Conservation (phyloP, 2,113 vertebrate species). For the Embiotoca jacksoni region DNA sequence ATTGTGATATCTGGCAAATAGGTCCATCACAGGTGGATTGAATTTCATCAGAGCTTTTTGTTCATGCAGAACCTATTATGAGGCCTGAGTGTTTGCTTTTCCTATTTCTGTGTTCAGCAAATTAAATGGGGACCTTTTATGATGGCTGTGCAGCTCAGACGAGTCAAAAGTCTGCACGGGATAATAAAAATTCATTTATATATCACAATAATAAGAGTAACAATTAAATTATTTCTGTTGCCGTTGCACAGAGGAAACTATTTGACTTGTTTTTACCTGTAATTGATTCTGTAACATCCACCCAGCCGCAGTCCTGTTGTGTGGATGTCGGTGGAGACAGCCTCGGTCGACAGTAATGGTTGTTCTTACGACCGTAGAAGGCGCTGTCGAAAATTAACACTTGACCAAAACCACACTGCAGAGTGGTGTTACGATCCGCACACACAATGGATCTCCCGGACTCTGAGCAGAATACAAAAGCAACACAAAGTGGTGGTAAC, state of each 20-base stretch:
- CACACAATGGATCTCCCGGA: slow-evolving; percentile 85
- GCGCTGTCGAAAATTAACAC: slow-evolving; percentile 87
- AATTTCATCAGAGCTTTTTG: slow-evolving; percentile 29
- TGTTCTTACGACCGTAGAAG: slow-evolving; percentile 87
- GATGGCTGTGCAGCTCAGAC: slow-evolving; percentile 7
- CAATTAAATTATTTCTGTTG: not conserved
- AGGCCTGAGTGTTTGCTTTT: slow-evolving; percentile 30
- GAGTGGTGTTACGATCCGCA: slow-evolving; percentile 77
- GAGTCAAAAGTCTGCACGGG: not conserved
- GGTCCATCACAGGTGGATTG: slow-evolving; percentile 22
- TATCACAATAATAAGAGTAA: not conserved
- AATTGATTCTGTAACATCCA: slow-evolving; percentile 82
- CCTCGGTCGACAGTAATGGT: slow-evolving; percentile 84
- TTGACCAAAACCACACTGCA: slow-evolving; percentile 88
- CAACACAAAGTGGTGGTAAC: not conserved
- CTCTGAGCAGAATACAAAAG: slow-evolving; percentile 75
- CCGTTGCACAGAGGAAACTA: not conserved
- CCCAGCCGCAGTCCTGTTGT: slow-evolving; percentile 85
- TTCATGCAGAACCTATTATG: slow-evolving; percentile 22
- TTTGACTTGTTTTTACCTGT: slow-evolving; percentile 82
- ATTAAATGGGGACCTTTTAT: not conserved
- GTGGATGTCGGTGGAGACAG: slow-evolving; percentile 32
- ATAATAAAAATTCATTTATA: not conserved
- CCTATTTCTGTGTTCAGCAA: not conserved
- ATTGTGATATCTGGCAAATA: slow-evolving; percentile 33